Conservation (phyloP, 37 sponge, comb jelly and placozoan species). For the Beroe forskalii region DNA sequence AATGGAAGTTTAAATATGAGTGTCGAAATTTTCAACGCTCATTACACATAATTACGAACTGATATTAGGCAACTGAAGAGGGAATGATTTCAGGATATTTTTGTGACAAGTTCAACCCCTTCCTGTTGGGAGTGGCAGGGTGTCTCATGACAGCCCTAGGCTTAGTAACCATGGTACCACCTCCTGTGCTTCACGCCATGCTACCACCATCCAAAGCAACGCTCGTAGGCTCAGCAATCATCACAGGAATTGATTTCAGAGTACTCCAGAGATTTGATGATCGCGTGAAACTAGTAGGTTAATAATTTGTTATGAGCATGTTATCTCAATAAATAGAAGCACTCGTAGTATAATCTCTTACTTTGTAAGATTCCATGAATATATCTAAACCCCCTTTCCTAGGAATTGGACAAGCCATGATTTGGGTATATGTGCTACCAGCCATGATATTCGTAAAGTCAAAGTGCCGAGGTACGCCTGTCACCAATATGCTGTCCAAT, state of each 20-base stretch:
- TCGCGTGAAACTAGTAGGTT: too few species aligned
- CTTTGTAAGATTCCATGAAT: too few species aligned
- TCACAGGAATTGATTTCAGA: too few species aligned
- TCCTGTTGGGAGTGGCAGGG: conserved; percentile 2
- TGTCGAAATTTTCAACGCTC: too few species aligned
- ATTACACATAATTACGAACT: too few species aligned
- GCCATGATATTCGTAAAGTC: conserved; percentile 58
- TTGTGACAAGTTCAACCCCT: conserved; percentile 50
- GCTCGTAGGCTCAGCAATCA: background rate
- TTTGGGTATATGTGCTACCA: conserved; percentile 26
- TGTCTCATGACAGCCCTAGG: background rate
- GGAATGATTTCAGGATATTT: conserved; percentile 55
- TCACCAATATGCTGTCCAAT: conserved; percentile 18
- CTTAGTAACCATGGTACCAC: conserved; percentile 24
- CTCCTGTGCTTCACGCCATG: background rate
- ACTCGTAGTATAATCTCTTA: too few species aligned
- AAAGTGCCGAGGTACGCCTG: background rate
- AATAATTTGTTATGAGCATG: too few species aligned
- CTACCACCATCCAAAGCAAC: background rate
- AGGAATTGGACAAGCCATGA: conserved; percentile 45
- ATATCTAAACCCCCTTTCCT: too few species aligned
- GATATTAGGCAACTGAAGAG: too few species aligned
- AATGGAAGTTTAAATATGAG: too few species aligned
- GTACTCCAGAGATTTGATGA: too few species aligned
- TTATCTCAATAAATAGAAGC: too few species aligned